A percentile compares a stretch with the other conserved stretches of the same genome.
These are phyloP conservation scores for Leptinotarsa haldemani DNA, from an alignment of 2,888 invertebrate species.

Conservation along the genomic window DNA sequence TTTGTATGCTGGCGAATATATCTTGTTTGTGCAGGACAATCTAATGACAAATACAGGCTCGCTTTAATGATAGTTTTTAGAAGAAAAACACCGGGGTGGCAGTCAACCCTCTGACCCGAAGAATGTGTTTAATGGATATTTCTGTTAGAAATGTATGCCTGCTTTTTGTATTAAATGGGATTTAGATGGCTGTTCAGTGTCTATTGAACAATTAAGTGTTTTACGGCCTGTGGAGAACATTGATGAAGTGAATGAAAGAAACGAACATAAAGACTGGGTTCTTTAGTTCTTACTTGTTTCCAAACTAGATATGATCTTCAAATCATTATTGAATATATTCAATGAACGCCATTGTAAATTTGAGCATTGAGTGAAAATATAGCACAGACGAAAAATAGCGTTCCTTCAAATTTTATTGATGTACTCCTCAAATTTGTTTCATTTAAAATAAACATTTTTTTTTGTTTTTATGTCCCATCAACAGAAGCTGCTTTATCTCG, in stretches of 20 bases:
- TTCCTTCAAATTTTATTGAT: no score
- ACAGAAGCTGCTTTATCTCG: no score
- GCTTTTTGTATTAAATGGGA: constrained; percentile 40
- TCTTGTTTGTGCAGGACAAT: constrained; percentile 40
- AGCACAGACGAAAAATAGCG: no score
- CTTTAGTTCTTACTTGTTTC: background rate
- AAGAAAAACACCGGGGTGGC: constrained; percentile 44
- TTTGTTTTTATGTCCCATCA: no score
- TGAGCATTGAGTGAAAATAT: no score
- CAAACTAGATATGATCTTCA: no score
- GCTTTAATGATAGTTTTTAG: constrained; percentile 37
- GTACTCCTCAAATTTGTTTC: no score
- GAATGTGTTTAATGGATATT: constrained; percentile 47
- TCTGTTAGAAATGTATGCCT: constrained; percentile 48
- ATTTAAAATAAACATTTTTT: no score
- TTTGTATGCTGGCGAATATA: constrained; percentile 35
- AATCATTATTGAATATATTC: no score
- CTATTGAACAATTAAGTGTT: constrained; percentile 24
- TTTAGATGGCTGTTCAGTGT: constrained; percentile 29
- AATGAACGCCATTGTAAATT: no score
- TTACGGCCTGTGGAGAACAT: constrained; percentile 10
- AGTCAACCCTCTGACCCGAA: constrained; percentile 45
- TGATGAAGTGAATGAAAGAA: constrained; percentile 15
- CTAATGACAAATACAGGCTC: constrained; percentile 53
- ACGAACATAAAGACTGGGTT: background rate